Evolutionary conservation across 92 coral and sea anemone genomes (phyloP).

Genomic region (Porites rus): DNA sequence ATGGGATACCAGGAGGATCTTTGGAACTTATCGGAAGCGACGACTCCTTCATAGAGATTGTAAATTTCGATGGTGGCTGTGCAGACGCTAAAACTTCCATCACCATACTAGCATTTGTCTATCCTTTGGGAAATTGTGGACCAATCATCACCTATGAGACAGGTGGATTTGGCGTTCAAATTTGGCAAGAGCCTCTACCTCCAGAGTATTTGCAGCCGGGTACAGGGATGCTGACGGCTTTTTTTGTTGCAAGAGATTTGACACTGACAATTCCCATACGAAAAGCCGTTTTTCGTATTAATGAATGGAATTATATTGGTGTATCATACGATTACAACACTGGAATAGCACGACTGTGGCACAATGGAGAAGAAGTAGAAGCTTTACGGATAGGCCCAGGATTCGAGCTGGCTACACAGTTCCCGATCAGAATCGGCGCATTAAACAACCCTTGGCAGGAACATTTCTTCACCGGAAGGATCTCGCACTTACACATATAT

Average conservation of each 20-base stretch:
- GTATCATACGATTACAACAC: slow-evolving; percentile 33
- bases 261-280: not conserved
- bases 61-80: slow-evolving; percentile 39
- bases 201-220: not conserved
- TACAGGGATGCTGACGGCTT: slow-evolving; percentile 10
- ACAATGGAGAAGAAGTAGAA: slow-evolving; percentile 39
- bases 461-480: slow-evolving; percentile 59
- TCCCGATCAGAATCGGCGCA: slow-evolving; percentile 45
- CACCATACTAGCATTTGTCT: slow-evolving; percentile 65
- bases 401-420: slow-evolving; percentile 32
- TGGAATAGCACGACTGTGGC: slow-evolving; percentile 44
- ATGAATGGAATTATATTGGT: slow-evolving; percentile 48
- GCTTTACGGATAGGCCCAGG: not conserved
- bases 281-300: slow-evolving; percentile 7
- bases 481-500: slow-evolving; percentile 58
- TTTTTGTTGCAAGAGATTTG: slow-evolving; percentile 25
- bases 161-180: slow-evolving; percentile 20
- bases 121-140: slow-evolving; percentile 53
- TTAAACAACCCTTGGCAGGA: slow-evolving; percentile 22
- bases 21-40: slow-evolving; percentile 53
- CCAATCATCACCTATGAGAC: slow-evolving; percentile 36
- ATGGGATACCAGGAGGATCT: slow-evolving; percentile 60
- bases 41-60: slow-evolving; percentile 64
- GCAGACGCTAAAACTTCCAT: slow-evolving; percentile 67
- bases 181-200: not conserved